A percentile compares a stretch with the other conserved stretches of the same genome.
phyloP scores from a whole-genome alignment of 2,888 invertebrate genomes.

The Parnassius glacialis region DNA sequence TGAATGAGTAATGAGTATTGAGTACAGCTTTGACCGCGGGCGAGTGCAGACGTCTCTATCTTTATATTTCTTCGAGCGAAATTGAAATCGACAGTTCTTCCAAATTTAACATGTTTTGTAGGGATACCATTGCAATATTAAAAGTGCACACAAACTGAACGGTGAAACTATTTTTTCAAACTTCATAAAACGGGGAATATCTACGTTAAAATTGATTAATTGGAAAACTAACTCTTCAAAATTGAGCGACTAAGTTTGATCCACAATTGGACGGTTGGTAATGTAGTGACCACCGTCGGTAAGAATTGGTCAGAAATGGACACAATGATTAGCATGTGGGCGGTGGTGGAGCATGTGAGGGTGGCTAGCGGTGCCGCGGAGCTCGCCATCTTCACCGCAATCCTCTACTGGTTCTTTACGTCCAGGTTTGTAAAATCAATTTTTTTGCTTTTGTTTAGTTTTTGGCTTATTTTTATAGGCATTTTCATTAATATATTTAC shows the following conservation, averaged over 20 bases:
- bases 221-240: conserved; percentile 38
- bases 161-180: background rate
- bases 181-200: conserved; percentile 9
- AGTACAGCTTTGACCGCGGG: conserved; percentile 29
- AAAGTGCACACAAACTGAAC: conserved; percentile 9
- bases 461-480: too few species aligned
- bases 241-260: conserved; percentile 50
- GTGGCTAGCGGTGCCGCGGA: conserved; percentile 82
- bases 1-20: conserved; percentile 29
- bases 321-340: conserved; percentile 72
- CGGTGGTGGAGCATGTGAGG: conserved; percentile 71
- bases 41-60: conserved; percentile 26
- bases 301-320: conserved; percentile 60
- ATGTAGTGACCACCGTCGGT: conserved; percentile 55
- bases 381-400: conserved; percentile 81
- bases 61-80: background rate
- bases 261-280: conserved; percentile 57
- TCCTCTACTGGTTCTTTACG: conserved; percentile 83
- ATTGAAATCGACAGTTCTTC: conserved; percentile 23
- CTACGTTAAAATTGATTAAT: conserved; percentile 36
- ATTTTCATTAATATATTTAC: too few species aligned
- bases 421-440: conserved; percentile 67
- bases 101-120: background rate
- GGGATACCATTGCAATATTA: background rate
- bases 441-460: background rate